Evolutionary conservation across 2,113 vertebrate species (phyloP).

Genomic region (Xenopus tropicalis): DNA sequence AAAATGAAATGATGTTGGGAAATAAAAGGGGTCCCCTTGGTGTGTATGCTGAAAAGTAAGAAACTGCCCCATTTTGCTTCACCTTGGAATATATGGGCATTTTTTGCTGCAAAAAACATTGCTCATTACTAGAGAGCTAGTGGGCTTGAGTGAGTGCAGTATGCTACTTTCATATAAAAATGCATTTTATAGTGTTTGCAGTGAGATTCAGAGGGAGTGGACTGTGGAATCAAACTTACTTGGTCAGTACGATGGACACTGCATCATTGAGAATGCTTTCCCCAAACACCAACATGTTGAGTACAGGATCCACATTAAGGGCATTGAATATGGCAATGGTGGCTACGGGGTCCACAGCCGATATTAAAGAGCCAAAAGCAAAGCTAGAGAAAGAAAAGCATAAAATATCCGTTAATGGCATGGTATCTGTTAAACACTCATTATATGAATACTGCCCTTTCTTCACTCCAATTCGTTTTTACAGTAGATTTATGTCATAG

Average conservation of each 20-base stretch:
- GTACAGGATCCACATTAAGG: constrained; percentile 94
- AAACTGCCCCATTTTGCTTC: too few species aligned
- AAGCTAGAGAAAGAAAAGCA: constrained; percentile 69
- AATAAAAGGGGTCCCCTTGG: too few species aligned
- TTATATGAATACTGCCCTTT: too few species aligned
- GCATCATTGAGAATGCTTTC: constrained; percentile 98
- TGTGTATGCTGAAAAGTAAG: too few species aligned
- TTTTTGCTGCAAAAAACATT: too few species aligned
- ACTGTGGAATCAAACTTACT: constrained; percentile 69
- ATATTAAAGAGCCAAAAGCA: constrained; percentile 97
- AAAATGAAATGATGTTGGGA: too few species aligned
- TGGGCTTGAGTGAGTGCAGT: too few species aligned
- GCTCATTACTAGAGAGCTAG: too few species aligned
- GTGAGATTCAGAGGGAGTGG: neutral
- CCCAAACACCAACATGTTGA: constrained; percentile 98
- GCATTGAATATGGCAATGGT: constrained; percentile 98
- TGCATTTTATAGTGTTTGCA: neutral
- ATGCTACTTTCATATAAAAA: neutral
- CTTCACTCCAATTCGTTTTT: too few species aligned
- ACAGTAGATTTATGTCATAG: too few species aligned
- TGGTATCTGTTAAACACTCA: too few species aligned
- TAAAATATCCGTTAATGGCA: neutral
- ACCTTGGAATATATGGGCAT: too few species aligned
- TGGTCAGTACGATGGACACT: constrained; percentile 95
- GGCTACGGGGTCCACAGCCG: constrained; percentile 94